Evolutionary conservation across 2,888 invertebrate species (phyloP).

Genomic region (Iselma pallidipennis): DNA sequence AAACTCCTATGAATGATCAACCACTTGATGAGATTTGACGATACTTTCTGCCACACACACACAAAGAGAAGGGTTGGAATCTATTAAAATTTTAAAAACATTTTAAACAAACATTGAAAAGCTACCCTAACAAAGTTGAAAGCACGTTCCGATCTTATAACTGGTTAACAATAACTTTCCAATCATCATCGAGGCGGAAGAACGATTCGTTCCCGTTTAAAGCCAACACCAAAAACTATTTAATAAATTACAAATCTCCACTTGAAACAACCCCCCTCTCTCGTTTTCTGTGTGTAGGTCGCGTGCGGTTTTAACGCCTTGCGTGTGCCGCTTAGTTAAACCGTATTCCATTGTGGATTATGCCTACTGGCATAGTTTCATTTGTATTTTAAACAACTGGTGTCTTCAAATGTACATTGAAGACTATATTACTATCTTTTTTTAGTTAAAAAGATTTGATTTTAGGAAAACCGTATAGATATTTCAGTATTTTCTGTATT

Average conservation of each 20-base stretch:
- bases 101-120: conserved; percentile 28
- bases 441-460: too few species aligned
- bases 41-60: not conserved
- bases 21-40: too few species aligned
- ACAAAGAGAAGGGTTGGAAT: conserved; percentile 15
- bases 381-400: not conserved
- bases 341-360: conserved; percentile 12
- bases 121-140: conserved; percentile 25
- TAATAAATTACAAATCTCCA: conserved; percentile 25
- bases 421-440: too few species aligned
- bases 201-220: conserved; percentile 5
- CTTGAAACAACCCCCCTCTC: not conserved
- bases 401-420: not conserved
- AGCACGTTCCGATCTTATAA: conserved; percentile 28
- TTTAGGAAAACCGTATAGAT: not conserved
- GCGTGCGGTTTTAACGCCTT: conserved; percentile 23
- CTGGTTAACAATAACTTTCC: conserved; percentile 16
- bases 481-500: not conserved
- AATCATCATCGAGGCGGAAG: too few species aligned
- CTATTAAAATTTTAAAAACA: conserved; percentile 32
- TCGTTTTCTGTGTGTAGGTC: conserved; percentile 11
- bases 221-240: conserved; percentile 22
- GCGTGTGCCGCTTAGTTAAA: conserved; percentile 20
- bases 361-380: not conserved
- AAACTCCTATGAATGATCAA: not conserved